These are phyloP conservation scores for Pachymerium ferrugineum DNA, from an alignment of 2,888 invertebrate species.

Conservation along the genomic window DNA sequence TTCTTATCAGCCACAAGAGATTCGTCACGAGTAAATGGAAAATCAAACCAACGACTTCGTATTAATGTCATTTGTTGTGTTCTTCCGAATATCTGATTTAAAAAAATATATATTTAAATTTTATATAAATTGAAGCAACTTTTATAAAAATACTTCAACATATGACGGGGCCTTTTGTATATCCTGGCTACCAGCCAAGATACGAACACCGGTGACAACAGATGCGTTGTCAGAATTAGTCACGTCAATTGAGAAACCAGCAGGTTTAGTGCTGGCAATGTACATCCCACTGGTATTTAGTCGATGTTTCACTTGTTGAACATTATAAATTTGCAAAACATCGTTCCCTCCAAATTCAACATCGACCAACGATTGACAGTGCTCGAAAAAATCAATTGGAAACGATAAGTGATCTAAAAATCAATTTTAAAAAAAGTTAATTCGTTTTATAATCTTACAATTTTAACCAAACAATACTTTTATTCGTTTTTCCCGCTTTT, in stretches of 20 bases:
- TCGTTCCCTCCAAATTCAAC: slow-evolving; percentile 94
- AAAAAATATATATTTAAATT: background rate
- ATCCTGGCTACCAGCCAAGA: slow-evolving; percentile 79
- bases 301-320: slow-evolving; percentile 85
- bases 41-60: slow-evolving; percentile 88
- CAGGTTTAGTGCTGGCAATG: slow-evolving; percentile 83
- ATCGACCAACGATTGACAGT: slow-evolving; percentile 83
- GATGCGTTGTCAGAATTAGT: slow-evolving; percentile 77
- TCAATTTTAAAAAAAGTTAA: background rate
- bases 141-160: slow-evolving; percentile 55
- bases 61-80: slow-evolving; percentile 64
- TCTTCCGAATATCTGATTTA: slow-evolving; percentile 64
- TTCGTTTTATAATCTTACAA: background rate
- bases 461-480: slow-evolving; percentile 42
- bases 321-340: slow-evolving; percentile 87
- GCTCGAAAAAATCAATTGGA: slow-evolving; percentile 95
- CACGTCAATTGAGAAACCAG: slow-evolving; percentile 83
- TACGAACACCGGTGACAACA: slow-evolving; percentile 83
- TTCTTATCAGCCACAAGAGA: slow-evolving; percentile 87
- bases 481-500: slow-evolving; percentile 56
- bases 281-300: slow-evolving; percentile 80
- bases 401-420: slow-evolving; percentile 62
- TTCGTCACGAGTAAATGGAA: slow-evolving; percentile 90
- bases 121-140: background rate
- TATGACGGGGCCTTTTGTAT: slow-evolving; percentile 68